A percentile compares a stretch with the other conserved stretches of the same genome.
These are phyloP conservation scores for Drosophila macrospina DNA, from an alignment of 2,888 invertebrate genomes.

Conservation along the genomic window DNA sequence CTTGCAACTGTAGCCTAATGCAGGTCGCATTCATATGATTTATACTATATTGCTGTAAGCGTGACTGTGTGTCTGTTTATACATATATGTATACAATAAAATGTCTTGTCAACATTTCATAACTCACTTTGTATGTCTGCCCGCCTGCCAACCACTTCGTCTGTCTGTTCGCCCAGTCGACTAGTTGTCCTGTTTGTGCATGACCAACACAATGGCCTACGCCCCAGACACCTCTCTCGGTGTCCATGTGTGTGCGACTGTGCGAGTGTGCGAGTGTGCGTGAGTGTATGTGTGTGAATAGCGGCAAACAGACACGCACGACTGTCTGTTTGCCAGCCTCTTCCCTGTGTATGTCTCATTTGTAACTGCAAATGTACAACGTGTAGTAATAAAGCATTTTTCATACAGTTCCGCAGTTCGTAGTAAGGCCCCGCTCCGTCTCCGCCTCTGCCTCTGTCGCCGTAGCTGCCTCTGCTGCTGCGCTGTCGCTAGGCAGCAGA, in stretches of 20 bases:
- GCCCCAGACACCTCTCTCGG: slow-evolving; percentile 55
- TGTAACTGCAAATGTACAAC: slow-evolving; percentile 68
- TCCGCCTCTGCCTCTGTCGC: slow-evolving; percentile 1
- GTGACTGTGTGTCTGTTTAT: slow-evolving; percentile 4
- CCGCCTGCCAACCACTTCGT: not conserved
- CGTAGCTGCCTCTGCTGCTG: not conserved
- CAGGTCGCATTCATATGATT: slow-evolving; percentile 52
- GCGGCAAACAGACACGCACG: slow-evolving; percentile 67
- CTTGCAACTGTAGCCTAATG: slow-evolving; percentile 37
- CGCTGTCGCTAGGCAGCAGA: slow-evolving; percentile 1
- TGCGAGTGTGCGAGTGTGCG: slow-evolving; percentile 15
- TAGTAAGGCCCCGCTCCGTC: slow-evolving; percentile 20
- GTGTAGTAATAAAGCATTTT: slow-evolving; percentile 71
- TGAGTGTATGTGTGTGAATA: slow-evolving; percentile 42
- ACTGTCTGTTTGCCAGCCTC: slow-evolving; percentile 59
- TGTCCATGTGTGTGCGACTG: slow-evolving; percentile 16
- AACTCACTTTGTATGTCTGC: slow-evolving; percentile 72
- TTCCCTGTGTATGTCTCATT: slow-evolving; percentile 53
- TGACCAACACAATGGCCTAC: slow-evolving; percentile 69
- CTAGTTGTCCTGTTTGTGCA: slow-evolving; percentile 56
- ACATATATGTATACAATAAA: slow-evolving; percentile 56
- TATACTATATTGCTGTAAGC: slow-evolving; percentile 49
- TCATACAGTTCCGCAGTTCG: slow-evolving; percentile 61
- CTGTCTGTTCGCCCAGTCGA: slow-evolving; percentile 15
- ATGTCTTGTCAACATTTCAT: slow-evolving; percentile 81